Conservation (phyloP, 2,113 vertebrate genomes). For the Pseudorhombus dupliciocellatus region DNA sequence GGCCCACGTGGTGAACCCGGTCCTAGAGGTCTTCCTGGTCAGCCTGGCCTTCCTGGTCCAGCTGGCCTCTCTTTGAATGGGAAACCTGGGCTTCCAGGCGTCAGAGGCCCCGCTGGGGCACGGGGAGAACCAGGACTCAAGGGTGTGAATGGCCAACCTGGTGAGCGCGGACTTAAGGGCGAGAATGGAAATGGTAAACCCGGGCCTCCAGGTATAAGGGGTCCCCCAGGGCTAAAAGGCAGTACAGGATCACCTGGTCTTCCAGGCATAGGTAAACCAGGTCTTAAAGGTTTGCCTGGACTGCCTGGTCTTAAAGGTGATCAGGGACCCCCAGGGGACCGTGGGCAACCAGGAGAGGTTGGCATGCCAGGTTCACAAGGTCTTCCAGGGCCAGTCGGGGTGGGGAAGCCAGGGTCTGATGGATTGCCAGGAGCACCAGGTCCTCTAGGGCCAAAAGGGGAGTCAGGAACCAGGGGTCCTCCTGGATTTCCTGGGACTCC, state of each 20-base stretch:
- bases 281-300: slow-evolving; percentile 88
- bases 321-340: slow-evolving; percentile 83
- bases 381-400: slow-evolving; percentile 84
- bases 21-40: slow-evolving; percentile 87
- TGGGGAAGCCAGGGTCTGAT: slow-evolving; percentile 87
- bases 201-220: slow-evolving; percentile 86
- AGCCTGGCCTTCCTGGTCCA: slow-evolving; percentile 92
- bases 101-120: slow-evolving; percentile 86
- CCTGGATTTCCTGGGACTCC: slow-evolving; percentile 89
- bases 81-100: slow-evolving; percentile 90
- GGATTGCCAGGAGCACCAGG: slow-evolving; percentile 89
- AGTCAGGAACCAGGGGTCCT: slow-evolving; percentile 85
- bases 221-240: slow-evolving; percentile 86
- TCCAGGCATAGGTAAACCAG: slow-evolving; percentile 88
- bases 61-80: slow-evolving; percentile 94
- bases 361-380: slow-evolving; percentile 87
- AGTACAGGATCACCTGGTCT: slow-evolving; percentile 82
- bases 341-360: slow-evolving; percentile 83
- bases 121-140: slow-evolving; percentile 90
- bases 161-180: slow-evolving; percentile 90
- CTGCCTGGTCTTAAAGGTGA: slow-evolving; percentile 88
- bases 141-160: slow-evolving; percentile 85
- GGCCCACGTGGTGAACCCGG: slow-evolving; percentile 90
- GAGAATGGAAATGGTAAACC: slow-evolving; percentile 93
- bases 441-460: slow-evolving; percentile 87